Base-by-base conservation (phyloP, 2,797 vertebrate species). In the Fistularia commersonii region DNA sequence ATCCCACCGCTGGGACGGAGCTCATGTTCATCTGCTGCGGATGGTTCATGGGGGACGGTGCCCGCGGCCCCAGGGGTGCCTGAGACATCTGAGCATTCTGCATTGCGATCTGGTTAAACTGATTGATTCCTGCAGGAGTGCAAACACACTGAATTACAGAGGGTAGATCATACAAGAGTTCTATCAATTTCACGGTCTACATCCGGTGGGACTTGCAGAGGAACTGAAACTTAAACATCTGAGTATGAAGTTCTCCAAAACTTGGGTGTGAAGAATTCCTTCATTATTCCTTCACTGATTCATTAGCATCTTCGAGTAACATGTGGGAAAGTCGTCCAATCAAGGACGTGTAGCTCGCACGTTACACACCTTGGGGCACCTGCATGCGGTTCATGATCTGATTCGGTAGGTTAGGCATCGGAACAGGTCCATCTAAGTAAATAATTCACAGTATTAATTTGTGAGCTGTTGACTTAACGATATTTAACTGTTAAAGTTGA, bases 21-120 rank as follows among this genome's bases (percentile, higher is more conserved):
- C 90, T 90, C 91, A 98, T 93, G 92, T 91, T 98, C 87, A 99
- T 95, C 64, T 95, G 96, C 55, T 93, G 94, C 5, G 93, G 88
- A 75, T 97, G 97, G 90, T 88, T 98, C 93, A 97, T 95, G 1
- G 95, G 94, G 62, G 97, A 98, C 23, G 93, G 91, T 14, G 94
- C 91, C 6, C 95, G 94, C 0, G 93, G 84, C 67, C 93, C 95
- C 88, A 97, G 83, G 37, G 95, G 91, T 36, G 94, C 85, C 78
- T 93, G 93, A 61, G 95, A 90, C 90, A 98, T 93, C 86, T 93
- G 94, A 51, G 94, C 91, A 51, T 93, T 98, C 82, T 93, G 94
- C 92, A 96, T 92, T 74, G 94, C 88, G 89, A 98, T 92, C 66
- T 92, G 87, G 77, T 93, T 94, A 86, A 95, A 98, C 80, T 95